Evolutionary conservation across 2,113 vertebrate genomes (phyloP).

Genomic region (Engystomops pustulosus): DNA sequence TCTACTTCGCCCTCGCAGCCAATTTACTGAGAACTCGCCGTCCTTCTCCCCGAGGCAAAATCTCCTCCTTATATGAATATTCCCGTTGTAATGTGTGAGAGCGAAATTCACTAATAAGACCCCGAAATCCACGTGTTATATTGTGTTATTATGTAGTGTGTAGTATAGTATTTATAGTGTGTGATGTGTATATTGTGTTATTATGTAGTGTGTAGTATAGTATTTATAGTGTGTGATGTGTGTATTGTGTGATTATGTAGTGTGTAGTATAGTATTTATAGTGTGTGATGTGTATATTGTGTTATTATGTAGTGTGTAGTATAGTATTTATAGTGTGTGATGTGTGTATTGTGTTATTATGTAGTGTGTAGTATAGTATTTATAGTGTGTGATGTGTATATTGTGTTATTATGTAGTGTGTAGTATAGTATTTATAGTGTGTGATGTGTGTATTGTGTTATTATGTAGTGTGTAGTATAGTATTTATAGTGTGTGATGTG

Average conservation of each 20-base stretch:
- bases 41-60: slow-evolving; percentile 24
- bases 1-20: slow-evolving; percentile 28
- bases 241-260: neutral
- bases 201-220: too few species aligned
- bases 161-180: neutral
- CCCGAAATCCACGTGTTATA: neutral
- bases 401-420: too few species aligned
- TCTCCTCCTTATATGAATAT: slow-evolving; percentile 9
- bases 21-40: slow-evolving; percentile 31
- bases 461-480: too few species aligned
- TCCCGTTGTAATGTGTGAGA: slow-evolving; percentile 36
- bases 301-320: too few species aligned
- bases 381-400: too few species aligned
- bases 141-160: neutral
- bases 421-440: too few species aligned
- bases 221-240: neutral
- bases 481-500: too few species aligned
- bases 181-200: too few species aligned
- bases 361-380: too few species aligned
- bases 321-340: too few species aligned
- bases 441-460: too few species aligned
- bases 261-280: neutral
- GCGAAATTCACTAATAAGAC: slow-evolving; percentile 24
- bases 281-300: neutral
- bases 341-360: too few species aligned